Evolutionary conservation across 2,888 invertebrate species (phyloP).

Genomic region (Fragum sueziense): DNA sequence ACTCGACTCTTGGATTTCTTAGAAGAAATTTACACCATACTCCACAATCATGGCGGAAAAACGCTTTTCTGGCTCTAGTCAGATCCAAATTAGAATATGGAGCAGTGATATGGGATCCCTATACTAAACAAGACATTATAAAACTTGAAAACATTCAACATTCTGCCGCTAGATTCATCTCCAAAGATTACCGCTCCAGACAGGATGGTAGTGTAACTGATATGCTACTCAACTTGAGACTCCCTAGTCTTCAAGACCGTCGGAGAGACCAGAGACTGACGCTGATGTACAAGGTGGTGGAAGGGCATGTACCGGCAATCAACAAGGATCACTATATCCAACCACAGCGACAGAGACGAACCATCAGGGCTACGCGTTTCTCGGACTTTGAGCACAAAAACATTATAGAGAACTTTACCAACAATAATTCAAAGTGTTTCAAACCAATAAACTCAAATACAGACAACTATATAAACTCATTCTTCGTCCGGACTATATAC

Average conservation of each 20-base stretch:
- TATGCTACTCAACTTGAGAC: slow-evolving; percentile 34
- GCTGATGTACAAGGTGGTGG: slow-evolving; percentile 24
- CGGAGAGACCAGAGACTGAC: neutral
- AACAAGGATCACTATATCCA: neutral
- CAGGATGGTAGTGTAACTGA: slow-evolving; percentile 23
- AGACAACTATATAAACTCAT: slow-evolving; percentile 22
- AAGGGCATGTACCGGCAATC: slow-evolving; percentile 23
- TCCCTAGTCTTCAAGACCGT: slow-evolving; percentile 22
- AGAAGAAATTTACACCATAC: slow-evolving; percentile 19
- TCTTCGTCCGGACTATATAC: too few relatives aligned
- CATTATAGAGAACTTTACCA: slow-evolving; percentile 21
- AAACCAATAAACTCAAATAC: slow-evolving; percentile 13
- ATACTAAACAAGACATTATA: slow-evolving; percentile 39
- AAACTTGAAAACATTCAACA: slow-evolving; percentile 41
- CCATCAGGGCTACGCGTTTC: slow-evolving; percentile 17
- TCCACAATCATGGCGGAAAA: neutral
- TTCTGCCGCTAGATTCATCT: slow-evolving; percentile 35
- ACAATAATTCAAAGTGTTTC: slow-evolving; percentile 26
- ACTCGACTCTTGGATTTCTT: slow-evolving; percentile 18
- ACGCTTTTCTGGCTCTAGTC: too few relatives aligned
- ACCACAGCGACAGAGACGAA: slow-evolving; percentile 10
- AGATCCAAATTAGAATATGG: too few relatives aligned
- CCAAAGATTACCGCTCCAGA: slow-evolving; percentile 19
- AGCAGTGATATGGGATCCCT: neutral
- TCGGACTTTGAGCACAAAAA: slow-evolving; percentile 23